phyloP scores from a whole-genome alignment of 2,113 vertebrate genomes.

The Microcebus tavaratra region DNA sequence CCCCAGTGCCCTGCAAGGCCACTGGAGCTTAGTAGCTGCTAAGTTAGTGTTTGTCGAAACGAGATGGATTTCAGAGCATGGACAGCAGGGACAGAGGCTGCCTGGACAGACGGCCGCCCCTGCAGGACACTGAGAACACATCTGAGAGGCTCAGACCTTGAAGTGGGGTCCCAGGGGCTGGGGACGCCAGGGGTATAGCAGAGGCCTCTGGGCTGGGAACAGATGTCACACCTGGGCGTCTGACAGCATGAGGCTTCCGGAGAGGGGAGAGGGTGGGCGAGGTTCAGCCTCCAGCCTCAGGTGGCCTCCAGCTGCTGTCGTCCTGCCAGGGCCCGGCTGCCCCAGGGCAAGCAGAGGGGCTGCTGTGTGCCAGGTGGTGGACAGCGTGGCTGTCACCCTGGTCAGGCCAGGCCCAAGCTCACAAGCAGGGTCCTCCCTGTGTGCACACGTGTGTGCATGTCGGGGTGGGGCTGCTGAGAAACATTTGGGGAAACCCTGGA shows the following conservation, averaged over 20 bases:
- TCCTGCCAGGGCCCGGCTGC: background rate
- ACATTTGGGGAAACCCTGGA: too few relatives aligned
- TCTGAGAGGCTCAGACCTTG: fast-evolving
- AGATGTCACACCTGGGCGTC: background rate
- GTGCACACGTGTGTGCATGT: background rate
- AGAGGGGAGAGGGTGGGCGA: background rate
- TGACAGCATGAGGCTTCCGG: background rate
- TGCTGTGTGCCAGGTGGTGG: background rate
- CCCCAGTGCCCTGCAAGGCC: too few relatives aligned
- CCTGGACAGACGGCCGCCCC: background rate
- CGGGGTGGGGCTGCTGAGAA: background rate
- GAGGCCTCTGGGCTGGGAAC: background rate
- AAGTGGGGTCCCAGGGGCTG: background rate
- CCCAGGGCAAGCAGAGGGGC: background rate
- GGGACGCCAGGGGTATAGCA: background rate
- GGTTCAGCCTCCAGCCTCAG: background rate
- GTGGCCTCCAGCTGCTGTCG: background rate
- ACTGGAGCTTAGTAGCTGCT: background rate
- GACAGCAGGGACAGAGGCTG: background rate
- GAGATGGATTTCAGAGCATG: background rate
- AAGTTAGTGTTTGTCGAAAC: background rate
- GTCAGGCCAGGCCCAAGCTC: background rate
- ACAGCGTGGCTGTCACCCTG: background rate
- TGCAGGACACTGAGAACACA: too few relatives aligned
- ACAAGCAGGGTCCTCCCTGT: background rate